Percentiles rank a stretch among this genome's conserved stretches.
Evolutionary conservation across 2,888 invertebrate genomes (phyloP).

Genomic region (Acleris sparsana): DNA sequence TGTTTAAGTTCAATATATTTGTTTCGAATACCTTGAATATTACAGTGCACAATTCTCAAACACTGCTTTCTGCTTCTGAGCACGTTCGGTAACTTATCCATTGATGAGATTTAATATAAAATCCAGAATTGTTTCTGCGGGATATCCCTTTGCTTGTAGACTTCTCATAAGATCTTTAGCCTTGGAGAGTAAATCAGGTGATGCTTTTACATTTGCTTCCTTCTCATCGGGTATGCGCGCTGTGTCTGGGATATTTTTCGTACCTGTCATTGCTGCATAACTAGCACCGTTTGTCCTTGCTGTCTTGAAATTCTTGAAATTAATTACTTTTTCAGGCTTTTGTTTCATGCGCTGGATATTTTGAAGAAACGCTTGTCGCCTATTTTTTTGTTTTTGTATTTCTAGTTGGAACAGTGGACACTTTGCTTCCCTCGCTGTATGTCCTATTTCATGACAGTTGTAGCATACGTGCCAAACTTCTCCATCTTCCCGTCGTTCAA

Average conservation of each 20-base stretch:
- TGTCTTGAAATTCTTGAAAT: too few relatives aligned
- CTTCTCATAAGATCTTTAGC: too few relatives aligned
- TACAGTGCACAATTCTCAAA: neutral
- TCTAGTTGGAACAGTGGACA: neutral
- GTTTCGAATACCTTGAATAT: neutral
- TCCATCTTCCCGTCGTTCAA: constrained; percentile 1
- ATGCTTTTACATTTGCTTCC: too few relatives aligned
- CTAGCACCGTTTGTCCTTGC: too few relatives aligned
- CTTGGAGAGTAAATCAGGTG: too few relatives aligned
- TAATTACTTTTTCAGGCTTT: too few relatives aligned
- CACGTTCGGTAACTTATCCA: constrained; percentile 15
- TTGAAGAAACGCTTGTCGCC: neutral
- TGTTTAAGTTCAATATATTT: neutral
- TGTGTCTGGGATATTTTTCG: too few relatives aligned
- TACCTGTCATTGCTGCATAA: too few relatives aligned
- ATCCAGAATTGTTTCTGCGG: too few relatives aligned
- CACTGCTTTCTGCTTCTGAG: neutral
- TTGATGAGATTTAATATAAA: neutral
- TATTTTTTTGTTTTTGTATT: constrained; percentile 1
- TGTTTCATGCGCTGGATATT: neutral
- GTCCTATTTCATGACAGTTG: neutral
- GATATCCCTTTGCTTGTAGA: too few relatives aligned
- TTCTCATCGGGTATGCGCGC: too few relatives aligned
- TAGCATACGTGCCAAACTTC: constrained; percentile 1
- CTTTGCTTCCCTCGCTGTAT: neutral